A percentile compares a stretch with the other conserved stretches of the same genome.
phyloP scores from a whole-genome alignment of 1,140 invertebrate genomes.

The Drosophila elegans region DNA sequence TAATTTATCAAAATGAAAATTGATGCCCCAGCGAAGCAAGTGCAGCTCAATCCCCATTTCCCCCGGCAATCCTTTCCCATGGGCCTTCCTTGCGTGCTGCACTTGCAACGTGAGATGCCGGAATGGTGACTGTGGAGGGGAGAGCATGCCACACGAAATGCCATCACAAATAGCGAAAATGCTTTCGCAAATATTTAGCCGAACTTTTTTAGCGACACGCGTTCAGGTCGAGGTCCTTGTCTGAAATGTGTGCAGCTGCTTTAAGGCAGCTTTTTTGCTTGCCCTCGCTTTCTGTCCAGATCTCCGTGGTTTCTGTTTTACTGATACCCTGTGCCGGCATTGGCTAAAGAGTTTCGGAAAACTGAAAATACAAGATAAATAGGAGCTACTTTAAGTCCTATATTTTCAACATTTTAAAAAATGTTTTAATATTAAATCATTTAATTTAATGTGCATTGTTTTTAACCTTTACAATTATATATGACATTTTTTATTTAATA shows the following conservation, averaged over 20 bases:
- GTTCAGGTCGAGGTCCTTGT: conserved; percentile 43
- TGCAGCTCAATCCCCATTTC: conserved; percentile 49
- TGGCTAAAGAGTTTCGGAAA: neutral
- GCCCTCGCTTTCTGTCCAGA: conserved; percentile 11
- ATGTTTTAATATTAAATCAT: no score
- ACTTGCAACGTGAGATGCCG: conserved; percentile 5
- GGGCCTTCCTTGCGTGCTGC: conserved; percentile 37
- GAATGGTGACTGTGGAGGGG: neutral
- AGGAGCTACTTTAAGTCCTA: no score
- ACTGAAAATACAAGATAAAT: neutral
- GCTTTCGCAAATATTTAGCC: conserved; percentile 76
- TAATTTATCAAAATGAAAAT: conserved; percentile 84
- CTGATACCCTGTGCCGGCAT: neutral
- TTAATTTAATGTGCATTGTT: no score
- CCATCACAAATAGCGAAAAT: conserved; percentile 79
- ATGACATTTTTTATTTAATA: no score
- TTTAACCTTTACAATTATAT: no score
- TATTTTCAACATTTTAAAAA: no score
- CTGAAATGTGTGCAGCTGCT: conserved; percentile 43
- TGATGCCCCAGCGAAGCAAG: conserved; percentile 64
- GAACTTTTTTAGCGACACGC: conserved; percentile 73
- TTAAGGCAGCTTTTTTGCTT: conserved; percentile 43
- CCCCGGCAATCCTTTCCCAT: neutral
- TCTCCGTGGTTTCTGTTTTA: conserved; percentile 25
- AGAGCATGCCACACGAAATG: conserved; percentile 69